Conservation (phyloP, 2,113 vertebrate genomes). For the Excalfactoria chinensis region DNA sequence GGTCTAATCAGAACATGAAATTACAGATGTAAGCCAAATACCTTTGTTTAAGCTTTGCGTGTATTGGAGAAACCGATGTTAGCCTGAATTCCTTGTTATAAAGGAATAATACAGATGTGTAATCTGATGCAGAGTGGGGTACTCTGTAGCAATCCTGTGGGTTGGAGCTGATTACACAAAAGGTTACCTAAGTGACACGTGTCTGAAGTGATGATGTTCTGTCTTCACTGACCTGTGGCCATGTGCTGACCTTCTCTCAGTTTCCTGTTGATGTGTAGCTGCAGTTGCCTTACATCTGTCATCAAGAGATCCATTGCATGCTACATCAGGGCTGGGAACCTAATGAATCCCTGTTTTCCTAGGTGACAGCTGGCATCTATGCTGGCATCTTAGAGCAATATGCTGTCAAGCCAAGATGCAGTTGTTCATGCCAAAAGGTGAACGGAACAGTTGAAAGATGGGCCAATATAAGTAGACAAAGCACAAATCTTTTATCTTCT, state of each 20-base stretch:
- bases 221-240: not conserved
- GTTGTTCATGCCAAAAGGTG: not conserved
- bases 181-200: not conserved
- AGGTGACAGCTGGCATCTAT: not conserved
- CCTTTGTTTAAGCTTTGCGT: not conserved
- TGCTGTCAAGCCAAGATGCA: not conserved
- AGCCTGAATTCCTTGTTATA: not conserved
- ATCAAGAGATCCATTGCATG: not conserved
- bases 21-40: not conserved
- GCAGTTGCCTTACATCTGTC: not conserved
- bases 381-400: not conserved
- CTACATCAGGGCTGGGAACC: not conserved
- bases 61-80: not conserved
- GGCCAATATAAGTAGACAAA: not conserved
- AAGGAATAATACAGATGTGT: not conserved
- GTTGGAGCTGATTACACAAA: not conserved
- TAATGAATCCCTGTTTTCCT: not conserved
- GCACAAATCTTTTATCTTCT: not conserved
- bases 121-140: not conserved
- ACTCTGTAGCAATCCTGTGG: not conserved
- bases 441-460: not conserved
- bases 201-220: not conserved
- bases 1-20: not conserved
- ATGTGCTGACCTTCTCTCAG: not conserved
- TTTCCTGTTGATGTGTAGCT: not conserved